Conservation (phyloP, 2,113 vertebrate species). For the Barnardius zonarius region DNA sequence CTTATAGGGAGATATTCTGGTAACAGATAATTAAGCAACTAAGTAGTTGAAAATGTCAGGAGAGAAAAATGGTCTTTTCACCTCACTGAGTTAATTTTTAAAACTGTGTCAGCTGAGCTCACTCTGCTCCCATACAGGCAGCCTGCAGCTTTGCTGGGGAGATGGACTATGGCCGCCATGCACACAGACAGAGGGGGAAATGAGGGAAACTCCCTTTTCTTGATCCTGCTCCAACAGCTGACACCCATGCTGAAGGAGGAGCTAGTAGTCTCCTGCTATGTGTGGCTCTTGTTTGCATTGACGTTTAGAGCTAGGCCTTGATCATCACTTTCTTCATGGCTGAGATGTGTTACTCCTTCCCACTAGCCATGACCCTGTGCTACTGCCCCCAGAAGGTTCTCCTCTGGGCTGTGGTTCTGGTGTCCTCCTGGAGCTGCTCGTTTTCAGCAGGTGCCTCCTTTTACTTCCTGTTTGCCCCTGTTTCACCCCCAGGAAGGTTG, state of each 20-base stretch:
- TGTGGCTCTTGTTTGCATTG: neutral
- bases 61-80: slow-evolving; percentile 67
- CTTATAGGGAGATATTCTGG: slow-evolving; percentile 64
- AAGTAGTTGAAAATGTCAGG: slow-evolving; percentile 67
- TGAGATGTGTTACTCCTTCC: neutral
- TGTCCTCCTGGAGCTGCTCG: neutral
- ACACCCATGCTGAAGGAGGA: neutral
- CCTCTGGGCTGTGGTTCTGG: neutral
- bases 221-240: neutral
- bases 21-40: slow-evolving; percentile 71
- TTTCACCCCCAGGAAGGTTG: neutral
- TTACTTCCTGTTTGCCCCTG: accelerated
- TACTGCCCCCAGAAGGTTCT: neutral
- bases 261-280: neutral
- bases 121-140: neutral
- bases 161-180: neutral
- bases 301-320: neutral
- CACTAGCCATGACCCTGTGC: accelerated
- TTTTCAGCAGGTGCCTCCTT: neutral
- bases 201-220: neutral
- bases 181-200: neutral
- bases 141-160: neutral
- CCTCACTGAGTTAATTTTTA: slow-evolving; percentile 53
- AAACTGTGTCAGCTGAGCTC: slow-evolving; percentile 3
- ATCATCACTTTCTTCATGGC: accelerated